A percentile compares a stretch with the other conserved stretches of the same genome.
Evolutionary conservation across 2,888 invertebrate genomes (phyloP).

Genomic region (Beris chalybata): DNA sequence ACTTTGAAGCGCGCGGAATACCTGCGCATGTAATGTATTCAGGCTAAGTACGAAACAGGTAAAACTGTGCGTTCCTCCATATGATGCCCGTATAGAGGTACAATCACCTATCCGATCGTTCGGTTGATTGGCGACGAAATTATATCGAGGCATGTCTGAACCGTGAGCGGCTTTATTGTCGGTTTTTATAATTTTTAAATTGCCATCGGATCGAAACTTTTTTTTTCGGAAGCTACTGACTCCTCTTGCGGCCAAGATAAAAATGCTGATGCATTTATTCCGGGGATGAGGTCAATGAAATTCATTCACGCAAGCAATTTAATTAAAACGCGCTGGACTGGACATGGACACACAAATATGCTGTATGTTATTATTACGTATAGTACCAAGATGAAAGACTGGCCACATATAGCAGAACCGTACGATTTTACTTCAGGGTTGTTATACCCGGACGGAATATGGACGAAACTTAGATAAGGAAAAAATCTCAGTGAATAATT

Average conservation of each 20-base stretch:
- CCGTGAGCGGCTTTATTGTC: conserved; percentile 15
- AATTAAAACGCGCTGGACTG: not conserved
- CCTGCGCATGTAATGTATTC: conserved; percentile 19
- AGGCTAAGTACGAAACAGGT: conserved; percentile 18
- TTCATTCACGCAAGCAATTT: conserved; percentile 17
- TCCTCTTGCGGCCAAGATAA: not conserved
- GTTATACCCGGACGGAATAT: no score
- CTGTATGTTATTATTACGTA: not conserved
- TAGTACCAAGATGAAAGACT: no score
- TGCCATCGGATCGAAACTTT: not conserved
- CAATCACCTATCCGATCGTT: conserved; percentile 1
- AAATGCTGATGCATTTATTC: not conserved
- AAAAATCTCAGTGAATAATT: no score
- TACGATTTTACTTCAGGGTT: no score
- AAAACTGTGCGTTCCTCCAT: not conserved
- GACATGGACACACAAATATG: conserved; percentile 2
- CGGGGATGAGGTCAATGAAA: conserved; percentile 18
- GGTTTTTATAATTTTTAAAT: conserved; percentile 21
- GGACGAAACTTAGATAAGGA: no score
- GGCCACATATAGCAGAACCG: no score
- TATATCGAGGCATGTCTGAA: conserved; percentile 1
- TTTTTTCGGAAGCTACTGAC: conserved; percentile 4
- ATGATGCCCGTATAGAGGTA: not conserved
- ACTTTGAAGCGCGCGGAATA: not conserved
- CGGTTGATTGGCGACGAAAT: conserved; percentile 6